phyloP scores from a whole-genome alignment of 2,797 vertebrate species.

The Gephyroberyx darwinii region DNA sequence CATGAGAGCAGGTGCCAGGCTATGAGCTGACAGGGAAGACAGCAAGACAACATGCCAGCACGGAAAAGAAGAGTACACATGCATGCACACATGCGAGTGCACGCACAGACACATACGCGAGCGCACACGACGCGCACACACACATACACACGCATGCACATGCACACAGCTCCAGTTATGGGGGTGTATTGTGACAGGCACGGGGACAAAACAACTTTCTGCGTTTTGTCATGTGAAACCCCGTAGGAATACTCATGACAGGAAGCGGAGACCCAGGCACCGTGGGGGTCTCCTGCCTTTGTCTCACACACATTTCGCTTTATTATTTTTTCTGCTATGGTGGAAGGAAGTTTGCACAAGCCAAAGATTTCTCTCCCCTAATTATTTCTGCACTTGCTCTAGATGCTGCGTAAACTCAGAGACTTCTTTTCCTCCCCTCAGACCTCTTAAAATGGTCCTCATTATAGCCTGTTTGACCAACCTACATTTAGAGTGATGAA shows the following conservation, averaged over 20 bases:
- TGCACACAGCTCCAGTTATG: constrained; percentile 82
- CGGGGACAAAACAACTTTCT: constrained; percentile 90
- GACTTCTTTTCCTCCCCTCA: constrained; percentile 60
- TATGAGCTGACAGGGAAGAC: constrained; percentile 88
- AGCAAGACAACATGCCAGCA: constrained; percentile 86
- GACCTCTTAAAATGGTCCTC: constrained; percentile 61
- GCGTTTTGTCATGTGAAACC: constrained; percentile 91
- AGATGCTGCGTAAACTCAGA: constrained; percentile 71
- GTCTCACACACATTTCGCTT: constrained; percentile 85
- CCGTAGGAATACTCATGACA: constrained; percentile 89
- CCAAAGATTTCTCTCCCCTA: constrained; percentile 82
- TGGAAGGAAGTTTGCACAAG: constrained; percentile 87
- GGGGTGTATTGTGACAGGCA: constrained; percentile 89
- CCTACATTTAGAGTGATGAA: constrained; percentile 19
- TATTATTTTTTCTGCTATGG: constrained; percentile 80
- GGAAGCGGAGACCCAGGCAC: constrained; percentile 87
- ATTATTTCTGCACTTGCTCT: constrained; percentile 85
- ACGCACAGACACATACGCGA: constrained; percentile 48
- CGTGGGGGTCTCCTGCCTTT: constrained; percentile 88
- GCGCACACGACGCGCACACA: constrained; percentile 26
- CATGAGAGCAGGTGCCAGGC: constrained; percentile 83
- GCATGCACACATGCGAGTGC: constrained; percentile 55
- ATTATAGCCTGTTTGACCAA: constrained; percentile 35
- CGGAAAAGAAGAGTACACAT: constrained; percentile 70
- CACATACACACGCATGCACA: constrained; percentile 49